Evolutionary conservation across 1,140 invertebrate species (phyloP).

Genomic region (Conus ventricosus): DNA sequence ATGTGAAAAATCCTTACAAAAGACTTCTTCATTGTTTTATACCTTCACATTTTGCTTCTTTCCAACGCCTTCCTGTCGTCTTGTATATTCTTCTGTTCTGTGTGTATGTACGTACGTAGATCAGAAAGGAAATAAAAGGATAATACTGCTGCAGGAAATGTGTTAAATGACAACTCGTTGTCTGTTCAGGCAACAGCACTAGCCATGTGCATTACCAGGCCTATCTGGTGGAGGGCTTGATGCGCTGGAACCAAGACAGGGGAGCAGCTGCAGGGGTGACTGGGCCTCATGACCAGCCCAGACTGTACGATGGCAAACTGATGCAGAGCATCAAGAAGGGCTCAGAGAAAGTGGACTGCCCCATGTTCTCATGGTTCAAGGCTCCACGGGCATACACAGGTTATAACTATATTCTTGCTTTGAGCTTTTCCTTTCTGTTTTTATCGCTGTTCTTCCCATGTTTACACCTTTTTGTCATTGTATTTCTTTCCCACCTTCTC

Average conservation of each 20-base stretch:
- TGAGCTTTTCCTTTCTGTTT: too few species aligned
- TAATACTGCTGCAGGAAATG: too few species aligned
- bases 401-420: background rate
- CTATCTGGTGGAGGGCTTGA: slow-evolving; percentile 52
- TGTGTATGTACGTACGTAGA: slow-evolving; percentile 22
- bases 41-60: background rate
- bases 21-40: too few species aligned
- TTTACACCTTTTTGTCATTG: background rate
- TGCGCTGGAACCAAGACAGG: slow-evolving; percentile 51
- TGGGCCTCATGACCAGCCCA: too few species aligned
- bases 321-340: too few species aligned
- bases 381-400: too few species aligned
- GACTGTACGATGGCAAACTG: too few species aligned
- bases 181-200: slow-evolving; percentile 44
- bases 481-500: too few species aligned
- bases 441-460: slow-evolving; percentile 18
- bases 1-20: background rate
- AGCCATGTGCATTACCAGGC: slow-evolving; percentile 52
- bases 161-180: background rate
- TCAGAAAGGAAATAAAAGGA: background rate
- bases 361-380: too few species aligned
- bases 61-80: too few species aligned
- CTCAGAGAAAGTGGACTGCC: too few species aligned
- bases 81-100: too few species aligned
- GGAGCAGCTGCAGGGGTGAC: slow-evolving; percentile 32